phyloP scores from a whole-genome alignment of 2,797 vertebrate genomes.

The Protonibea diacanthus region DNA sequence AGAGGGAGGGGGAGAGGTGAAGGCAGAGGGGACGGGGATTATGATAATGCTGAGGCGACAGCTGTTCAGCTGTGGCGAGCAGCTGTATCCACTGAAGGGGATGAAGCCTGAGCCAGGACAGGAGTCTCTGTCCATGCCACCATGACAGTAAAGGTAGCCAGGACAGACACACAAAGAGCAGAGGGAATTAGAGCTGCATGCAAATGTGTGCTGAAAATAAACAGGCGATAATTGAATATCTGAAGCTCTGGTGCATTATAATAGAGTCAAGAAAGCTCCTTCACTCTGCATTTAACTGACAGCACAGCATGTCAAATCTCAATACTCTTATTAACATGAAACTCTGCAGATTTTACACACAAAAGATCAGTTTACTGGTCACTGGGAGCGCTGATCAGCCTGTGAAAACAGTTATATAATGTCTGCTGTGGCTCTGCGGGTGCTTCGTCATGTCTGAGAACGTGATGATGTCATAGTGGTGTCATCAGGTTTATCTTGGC shows the following conservation, averaged over 20 bases:
- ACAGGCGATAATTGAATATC: conserved; percentile 19
- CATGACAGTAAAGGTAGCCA: conserved; percentile 61
- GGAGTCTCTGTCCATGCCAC: conserved; percentile 52
- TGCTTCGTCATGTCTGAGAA: neutral
- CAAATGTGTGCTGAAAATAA: conserved; percentile 25
- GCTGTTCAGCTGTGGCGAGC: conserved; percentile 80
- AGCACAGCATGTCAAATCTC: neutral
- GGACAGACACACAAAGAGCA: conserved; percentile 29
- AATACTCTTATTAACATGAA: neutral
- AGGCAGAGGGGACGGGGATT: conserved; percentile 62
- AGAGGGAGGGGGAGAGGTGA: conserved; percentile 13
- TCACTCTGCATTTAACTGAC: neutral
- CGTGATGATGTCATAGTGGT: neutral
- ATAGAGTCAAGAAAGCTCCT: conserved; percentile 5
- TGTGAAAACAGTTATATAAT: neutral
- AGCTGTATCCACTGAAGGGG: conserved; percentile 82
- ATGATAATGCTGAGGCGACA: conserved; percentile 78
- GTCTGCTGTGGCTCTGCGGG: neutral
- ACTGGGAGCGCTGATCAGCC: too few relatives aligned
- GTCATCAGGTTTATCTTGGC: neutral
- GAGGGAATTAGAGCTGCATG: conserved; percentile 26
- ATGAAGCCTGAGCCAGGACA: conserved; percentile 62
- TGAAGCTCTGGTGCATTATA: neutral
- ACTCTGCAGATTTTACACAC: conserved; percentile 7
- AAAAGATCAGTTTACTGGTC: neutral